Evolutionary conservation across 92 coral and sea anemone genomes (phyloP).

Genomic region (Epizoanthus rinbou): DNA sequence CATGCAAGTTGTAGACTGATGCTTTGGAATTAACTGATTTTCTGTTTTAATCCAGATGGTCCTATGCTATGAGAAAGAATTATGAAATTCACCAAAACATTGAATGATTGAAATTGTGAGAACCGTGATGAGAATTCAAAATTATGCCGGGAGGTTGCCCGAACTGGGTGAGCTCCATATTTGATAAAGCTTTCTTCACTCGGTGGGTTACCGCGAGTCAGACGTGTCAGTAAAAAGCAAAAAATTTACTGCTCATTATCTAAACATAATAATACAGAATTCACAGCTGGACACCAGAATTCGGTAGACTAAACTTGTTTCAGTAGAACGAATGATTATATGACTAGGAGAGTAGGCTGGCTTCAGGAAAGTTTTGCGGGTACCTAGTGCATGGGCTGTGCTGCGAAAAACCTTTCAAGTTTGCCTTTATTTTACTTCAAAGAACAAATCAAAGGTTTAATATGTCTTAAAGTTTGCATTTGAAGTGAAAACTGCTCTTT

Average conservation of each 20-base stretch:
- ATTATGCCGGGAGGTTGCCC: background rate
- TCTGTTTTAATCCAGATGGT: no score
- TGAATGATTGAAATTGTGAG: background rate
- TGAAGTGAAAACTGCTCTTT: background rate
- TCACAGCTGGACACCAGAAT: slow-evolving; percentile 11
- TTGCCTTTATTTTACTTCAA: no score
- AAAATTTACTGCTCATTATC: background rate
- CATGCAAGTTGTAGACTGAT: no score
- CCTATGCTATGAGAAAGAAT: no score
- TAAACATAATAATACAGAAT: background rate
- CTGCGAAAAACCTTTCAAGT: no score
- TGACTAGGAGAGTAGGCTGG: background rate
- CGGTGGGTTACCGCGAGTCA: slow-evolving; percentile 17
- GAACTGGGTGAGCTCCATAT: background rate
- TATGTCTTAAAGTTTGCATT: background rate
- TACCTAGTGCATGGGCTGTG: no score
- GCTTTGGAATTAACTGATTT: no score
- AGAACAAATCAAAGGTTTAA: no score
- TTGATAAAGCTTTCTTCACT: background rate
- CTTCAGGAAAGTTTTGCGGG: no score
- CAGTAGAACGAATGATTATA: background rate
- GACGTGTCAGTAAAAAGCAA: background rate
- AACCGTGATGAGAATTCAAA: background rate
- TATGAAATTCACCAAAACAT: no score
- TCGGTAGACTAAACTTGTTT: slow-evolving; percentile 28